Evolutionary conservation across 2,113 vertebrate species (phyloP).

Genomic region (Eubucco bourcierii): DNA sequence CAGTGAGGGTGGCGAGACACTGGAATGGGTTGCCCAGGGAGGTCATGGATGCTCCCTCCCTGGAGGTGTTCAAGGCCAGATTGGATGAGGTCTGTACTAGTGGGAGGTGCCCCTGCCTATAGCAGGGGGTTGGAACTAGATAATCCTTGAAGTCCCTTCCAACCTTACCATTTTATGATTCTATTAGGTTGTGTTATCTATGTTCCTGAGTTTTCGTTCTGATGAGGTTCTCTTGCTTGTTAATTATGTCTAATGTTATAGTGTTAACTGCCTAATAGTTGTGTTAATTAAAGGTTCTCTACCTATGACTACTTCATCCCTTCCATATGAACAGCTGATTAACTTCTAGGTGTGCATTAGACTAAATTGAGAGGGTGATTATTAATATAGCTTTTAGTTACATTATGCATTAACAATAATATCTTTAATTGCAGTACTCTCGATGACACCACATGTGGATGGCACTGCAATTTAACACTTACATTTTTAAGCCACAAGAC

Average conservation of each 20-base stretch:
- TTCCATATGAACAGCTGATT: not conserved
- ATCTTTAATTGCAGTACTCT: not conserved
- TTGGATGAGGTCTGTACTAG: no score
- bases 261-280: not conserved
- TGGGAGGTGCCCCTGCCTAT: no score
- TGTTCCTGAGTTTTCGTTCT: not conserved
- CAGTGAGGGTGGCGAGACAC: no score
- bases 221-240: not conserved
- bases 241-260: not conserved
- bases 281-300: not conserved
- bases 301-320: not conserved
- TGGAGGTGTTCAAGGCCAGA: no score
- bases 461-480: not conserved
- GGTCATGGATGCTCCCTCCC: no score
- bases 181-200: not conserved
- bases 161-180: no score
- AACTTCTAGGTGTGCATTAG: not conserved
- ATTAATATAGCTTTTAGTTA: no score
- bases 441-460: accelerated
- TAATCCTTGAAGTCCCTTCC: no score
- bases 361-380: no score
- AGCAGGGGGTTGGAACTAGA: no score
- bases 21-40: no score
- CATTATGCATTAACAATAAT: not conserved
- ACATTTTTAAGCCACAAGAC: not conserved